phyloP scores from a whole-genome alignment of 2,113 vertebrate genomes.

The Gymnogyps californianus region DNA sequence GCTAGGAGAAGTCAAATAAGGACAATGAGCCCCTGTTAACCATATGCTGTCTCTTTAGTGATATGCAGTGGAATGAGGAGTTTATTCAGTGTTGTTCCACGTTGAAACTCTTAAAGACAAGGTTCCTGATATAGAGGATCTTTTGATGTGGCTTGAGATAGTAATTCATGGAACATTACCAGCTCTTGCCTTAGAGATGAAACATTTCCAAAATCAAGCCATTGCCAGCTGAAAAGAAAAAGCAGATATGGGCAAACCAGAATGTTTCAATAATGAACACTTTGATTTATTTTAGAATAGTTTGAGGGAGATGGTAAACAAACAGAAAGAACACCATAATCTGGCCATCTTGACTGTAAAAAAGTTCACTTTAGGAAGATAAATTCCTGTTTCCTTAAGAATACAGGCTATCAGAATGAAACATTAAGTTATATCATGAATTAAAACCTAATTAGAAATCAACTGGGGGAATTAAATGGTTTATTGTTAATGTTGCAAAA shows the following conservation, averaged over 20 bases:
- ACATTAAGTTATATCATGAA: not conserved
- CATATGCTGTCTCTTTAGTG: not conserved
- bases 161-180: not conserved
- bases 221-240: not conserved
- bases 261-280: not conserved
- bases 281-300: not conserved
- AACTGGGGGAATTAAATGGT: not conserved
- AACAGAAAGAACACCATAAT: not conserved
- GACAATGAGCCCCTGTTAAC: not conserved
- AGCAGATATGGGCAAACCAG: not conserved
- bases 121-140: not conserved
- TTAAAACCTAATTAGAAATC: slow-evolving; percentile 42
- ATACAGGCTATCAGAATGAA: not conserved
- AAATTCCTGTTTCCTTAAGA: not conserved
- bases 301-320: not conserved
- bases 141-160: not conserved
- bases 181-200: not conserved
- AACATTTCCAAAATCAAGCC: not conserved
- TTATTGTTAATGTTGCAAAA: slow-evolving; percentile 3
- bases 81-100: not conserved
- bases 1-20: not conserved
- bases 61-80: no score
- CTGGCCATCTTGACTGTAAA: not conserved
- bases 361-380: not conserved
- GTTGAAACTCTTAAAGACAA: not conserved